Percentiles rank a stretch among this genome's conserved stretches.
These are phyloP conservation scores for Metopolophium dirhodum DNA, from an alignment of 1,140 invertebrate genomes.

Conservation along the genomic window DNA sequence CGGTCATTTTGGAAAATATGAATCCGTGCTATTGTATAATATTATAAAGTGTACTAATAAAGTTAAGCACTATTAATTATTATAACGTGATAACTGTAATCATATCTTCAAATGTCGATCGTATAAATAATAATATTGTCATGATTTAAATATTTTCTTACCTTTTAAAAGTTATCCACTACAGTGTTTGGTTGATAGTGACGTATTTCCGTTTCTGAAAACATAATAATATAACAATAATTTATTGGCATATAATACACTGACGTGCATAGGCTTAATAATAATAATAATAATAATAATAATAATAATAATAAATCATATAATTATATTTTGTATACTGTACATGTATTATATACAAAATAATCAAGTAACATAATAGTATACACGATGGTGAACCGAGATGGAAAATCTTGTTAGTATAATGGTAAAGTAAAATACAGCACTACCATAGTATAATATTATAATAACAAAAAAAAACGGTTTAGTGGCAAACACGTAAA, in stretches of 20 bases:
- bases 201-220: neutral
- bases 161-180: neutral
- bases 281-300: neutral
- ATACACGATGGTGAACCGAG: neutral
- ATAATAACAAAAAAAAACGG: neutral
- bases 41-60: neutral
- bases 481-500: neutral
- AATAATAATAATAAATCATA: neutral
- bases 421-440: neutral
- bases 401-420: neutral
- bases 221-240: neutral
- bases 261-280: neutral
- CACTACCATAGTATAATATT: neutral
- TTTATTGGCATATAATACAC: neutral
- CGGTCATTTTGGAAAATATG: neutral
- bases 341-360: neutral
- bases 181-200: neutral
- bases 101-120: too few relatives aligned
- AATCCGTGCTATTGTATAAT: neutral
- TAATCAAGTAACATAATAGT: neutral
- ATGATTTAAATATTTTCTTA: slow-evolving; percentile 6
- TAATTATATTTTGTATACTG: neutral
- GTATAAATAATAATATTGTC: neutral
- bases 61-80: neutral
- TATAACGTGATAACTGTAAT: neutral